Base-by-base conservation (phyloP, 2,888 invertebrate genomes). In the Tenthredo distinguenda region DNA sequence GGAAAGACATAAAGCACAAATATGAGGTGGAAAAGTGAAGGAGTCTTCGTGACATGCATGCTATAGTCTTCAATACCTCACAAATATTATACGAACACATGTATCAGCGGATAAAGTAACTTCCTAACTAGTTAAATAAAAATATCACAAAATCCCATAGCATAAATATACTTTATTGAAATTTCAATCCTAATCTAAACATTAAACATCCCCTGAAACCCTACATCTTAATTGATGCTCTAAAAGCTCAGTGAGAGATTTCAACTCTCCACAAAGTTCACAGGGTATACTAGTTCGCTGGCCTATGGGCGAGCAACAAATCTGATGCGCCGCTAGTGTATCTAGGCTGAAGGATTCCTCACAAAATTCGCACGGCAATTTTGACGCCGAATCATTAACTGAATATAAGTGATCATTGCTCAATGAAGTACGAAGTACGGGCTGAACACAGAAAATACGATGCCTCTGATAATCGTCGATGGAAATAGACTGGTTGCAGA, bases 1-100 rank as follows among this genome's bases (percentile, higher is more conserved):
- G 92, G 91, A 88, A 92, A 34, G 89, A 92, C 85, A 91, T 92
- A 65, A 89, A 91, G 82, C 87, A 90, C 82, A 90, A 91, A 2
- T 91, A 92, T 86, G 90, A 91, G 82, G 74, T 87, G 62, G 18
- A 83, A 79, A 43, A 85, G 26, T 37, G 62, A 37, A 65, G n/a
- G 31, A 83, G 50, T 21, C 47, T n/a, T 15, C 26, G n/a, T 31
- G 37, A 43, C 5, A 34, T 62, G 65, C 40, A 81, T 62, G 62
- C 31, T 40, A 81, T 81, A 81, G 81, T 81, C 43, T 81, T 81
- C 65, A 81, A 81, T 65, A 65, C 26, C 40, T 68, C 65, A 47
- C 26, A 31, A 62, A 62, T 9, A 71, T 82, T 7, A 65, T 34
- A 83, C 71, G 43, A 71, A 68, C 68, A 71, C 47, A 68, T 47